Conservation (phyloP, 1,140 invertebrate genomes). For the Penaeus japonicus region DNA sequence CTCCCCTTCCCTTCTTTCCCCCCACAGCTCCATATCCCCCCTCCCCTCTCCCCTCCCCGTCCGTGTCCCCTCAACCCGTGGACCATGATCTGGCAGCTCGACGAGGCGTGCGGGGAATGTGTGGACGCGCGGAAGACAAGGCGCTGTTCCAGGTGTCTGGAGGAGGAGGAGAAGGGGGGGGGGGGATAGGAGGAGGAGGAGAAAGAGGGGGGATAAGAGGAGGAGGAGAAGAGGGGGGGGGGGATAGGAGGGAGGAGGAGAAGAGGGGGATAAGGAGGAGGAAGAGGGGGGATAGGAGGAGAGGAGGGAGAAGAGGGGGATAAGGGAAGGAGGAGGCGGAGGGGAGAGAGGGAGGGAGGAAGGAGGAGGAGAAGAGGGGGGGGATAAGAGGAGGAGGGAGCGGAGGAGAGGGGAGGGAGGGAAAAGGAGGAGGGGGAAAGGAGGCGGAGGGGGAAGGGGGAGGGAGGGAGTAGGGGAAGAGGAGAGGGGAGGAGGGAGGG, state of each 20-base stretch:
- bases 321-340: background rate
- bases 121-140: slow-evolving; percentile 22
- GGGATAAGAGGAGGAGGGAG: background rate
- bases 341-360: background rate
- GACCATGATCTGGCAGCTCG: background rate
- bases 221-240: background rate
- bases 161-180: background rate
- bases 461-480: background rate
- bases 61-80: background rate
- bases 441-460: background rate
- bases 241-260: background rate
- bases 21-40: background rate
- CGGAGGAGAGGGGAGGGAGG: background rate
- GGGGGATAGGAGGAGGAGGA: background rate
- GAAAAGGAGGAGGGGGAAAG: no score
- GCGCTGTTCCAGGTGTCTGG: background rate
- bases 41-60: background rate
- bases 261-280: no score
- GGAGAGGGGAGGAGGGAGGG: no score
- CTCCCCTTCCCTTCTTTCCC: background rate
- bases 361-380: background rate
- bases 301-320: background rate
- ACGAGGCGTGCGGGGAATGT: slow-evolving; percentile 1
- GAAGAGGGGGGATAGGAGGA: background rate
- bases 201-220: background rate